phyloP scores from a whole-genome alignment of 1,140 invertebrate genomes.

The Lordiphosa clarofinis region DNA sequence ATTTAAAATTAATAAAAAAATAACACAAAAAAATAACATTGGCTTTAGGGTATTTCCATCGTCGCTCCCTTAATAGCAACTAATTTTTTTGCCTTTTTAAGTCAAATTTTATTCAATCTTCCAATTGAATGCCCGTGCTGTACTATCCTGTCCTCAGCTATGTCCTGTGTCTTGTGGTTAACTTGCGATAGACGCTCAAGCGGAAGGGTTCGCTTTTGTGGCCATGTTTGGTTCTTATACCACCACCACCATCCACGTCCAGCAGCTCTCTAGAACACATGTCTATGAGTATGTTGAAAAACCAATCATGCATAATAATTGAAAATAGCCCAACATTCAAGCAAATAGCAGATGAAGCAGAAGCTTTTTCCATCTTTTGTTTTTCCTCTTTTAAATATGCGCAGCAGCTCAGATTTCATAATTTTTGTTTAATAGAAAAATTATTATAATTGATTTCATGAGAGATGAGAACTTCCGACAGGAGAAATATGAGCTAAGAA shows the following conservation, averaged over 20 bases:
- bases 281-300: slow-evolving; percentile 38
- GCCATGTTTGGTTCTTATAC: slow-evolving; percentile 2
- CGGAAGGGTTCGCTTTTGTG: slow-evolving; percentile 63
- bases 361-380: slow-evolving; percentile 42
- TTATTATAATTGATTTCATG: slow-evolving; percentile 41
- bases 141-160: slow-evolving; percentile 27
- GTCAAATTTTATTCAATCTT: slow-evolving; percentile 80
- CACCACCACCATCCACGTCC: not conserved
- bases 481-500: slow-evolving; percentile 12
- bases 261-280: not conserved
- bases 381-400: slow-evolving; percentile 34
- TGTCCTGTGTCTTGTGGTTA: slow-evolving; percentile 59
- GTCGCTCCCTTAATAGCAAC: slow-evolving; percentile 4
- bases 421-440: slow-evolving; percentile 41
- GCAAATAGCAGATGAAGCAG: slow-evolving; percentile 8
- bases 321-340: slow-evolving; percentile 52
- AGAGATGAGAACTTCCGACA: slow-evolving; percentile 22
- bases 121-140: slow-evolving; percentile 65
- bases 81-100: slow-evolving; percentile 53
- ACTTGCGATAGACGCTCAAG: slow-evolving; percentile 66
- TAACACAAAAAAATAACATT: too few relatives aligned
- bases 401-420: slow-evolving; percentile 59
- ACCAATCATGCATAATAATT: slow-evolving; percentile 78
- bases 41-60: not conserved
- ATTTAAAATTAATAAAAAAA: too few relatives aligned